phyloP scores from a whole-genome alignment of 2,888 invertebrate species.

The Diplolepis rosae region DNA sequence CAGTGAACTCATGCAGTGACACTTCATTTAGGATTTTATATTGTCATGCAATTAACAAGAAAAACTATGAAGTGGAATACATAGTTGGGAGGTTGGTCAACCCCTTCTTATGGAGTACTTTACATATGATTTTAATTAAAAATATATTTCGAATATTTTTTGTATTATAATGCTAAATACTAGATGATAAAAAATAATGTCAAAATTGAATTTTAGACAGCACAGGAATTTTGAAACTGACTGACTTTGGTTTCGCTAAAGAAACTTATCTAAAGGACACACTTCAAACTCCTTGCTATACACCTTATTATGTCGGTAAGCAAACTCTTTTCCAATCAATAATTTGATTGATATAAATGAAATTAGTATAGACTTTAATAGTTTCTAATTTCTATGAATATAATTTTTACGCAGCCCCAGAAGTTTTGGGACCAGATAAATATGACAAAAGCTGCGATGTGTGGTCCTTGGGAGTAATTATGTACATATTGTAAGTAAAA shows the following conservation, averaged over 20 bases:
- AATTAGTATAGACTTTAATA: not conserved
- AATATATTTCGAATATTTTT: not conserved
- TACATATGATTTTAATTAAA: constrained; percentile 11
- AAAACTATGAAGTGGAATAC: not conserved
- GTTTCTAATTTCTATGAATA: not conserved
- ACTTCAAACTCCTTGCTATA: constrained; percentile 98
- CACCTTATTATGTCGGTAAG: constrained; percentile 97
- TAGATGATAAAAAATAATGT: constrained; percentile 15
- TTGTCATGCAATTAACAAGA: not conserved
- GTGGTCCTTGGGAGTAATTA: constrained; percentile 99
- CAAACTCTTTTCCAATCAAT: constrained; percentile 40
- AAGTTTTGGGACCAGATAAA: constrained; percentile 96
- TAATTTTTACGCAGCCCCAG: constrained; percentile 76
- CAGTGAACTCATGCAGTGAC: not conserved
- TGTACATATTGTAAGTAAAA: constrained; percentile 92
- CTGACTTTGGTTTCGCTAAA: constrained; percentile 99
- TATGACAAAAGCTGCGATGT: constrained; percentile 99
- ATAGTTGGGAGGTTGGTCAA: not conserved
- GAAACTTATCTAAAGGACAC: constrained; percentile 91
- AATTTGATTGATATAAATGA: not conserved
- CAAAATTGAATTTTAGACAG: constrained; percentile 70
- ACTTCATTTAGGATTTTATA: not conserved
- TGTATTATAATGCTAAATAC: not conserved
- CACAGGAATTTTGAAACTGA: constrained; percentile 92
- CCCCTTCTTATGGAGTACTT: not conserved